These are phyloP conservation scores for Drosophila incognita DNA, from an alignment of 2,888 invertebrate species.

Conservation along the genomic window DNA sequence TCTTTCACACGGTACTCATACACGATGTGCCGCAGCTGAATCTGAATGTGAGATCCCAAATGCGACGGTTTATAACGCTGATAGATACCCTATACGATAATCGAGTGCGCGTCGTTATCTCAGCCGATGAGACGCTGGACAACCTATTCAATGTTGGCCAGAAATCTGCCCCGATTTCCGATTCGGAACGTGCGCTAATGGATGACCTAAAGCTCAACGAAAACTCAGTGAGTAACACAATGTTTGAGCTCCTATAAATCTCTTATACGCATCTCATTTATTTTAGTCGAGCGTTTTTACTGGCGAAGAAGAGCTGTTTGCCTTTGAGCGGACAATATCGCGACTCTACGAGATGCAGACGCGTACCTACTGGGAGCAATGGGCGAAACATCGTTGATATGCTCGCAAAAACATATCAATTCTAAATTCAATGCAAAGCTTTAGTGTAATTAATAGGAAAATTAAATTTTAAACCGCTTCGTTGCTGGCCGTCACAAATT, in stretches of 20 bases:
- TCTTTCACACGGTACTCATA: conserved; percentile 97
- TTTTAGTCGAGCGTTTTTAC: conserved; percentile 96
- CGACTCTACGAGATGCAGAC: conserved; percentile 98
- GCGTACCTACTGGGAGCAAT: conserved; percentile 95
- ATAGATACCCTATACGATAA: conserved; percentile 99
- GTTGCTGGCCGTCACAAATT: conserved; percentile 33
- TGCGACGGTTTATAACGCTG: conserved; percentile 97
- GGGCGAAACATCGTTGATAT: conserved; percentile 87
- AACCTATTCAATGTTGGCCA: conserved; percentile 88
- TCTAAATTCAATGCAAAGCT: conserved; percentile 31
- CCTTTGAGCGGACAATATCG: conserved; percentile 97
- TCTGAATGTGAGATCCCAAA: conserved; percentile 92
- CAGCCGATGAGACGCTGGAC: conserved; percentile 91
- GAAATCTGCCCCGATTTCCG: conserved; percentile 86
- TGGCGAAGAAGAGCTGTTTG: conserved; percentile 99
- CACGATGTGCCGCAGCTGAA: conserved; percentile 94
- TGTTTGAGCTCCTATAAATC: background rate
- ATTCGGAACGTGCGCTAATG: conserved; percentile 95
- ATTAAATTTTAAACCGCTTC: conserved; percentile 17
- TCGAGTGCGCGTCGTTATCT: conserved; percentile 93
- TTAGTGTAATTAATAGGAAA: conserved; percentile 46
- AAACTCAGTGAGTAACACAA: conserved; percentile 87
- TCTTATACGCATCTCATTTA: accelerated
- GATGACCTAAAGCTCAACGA: conserved; percentile 96
- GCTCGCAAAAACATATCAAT: background rate